Conservation (phyloP, 92 coral and sea anemone genomes). For the Porites rus region DNA sequence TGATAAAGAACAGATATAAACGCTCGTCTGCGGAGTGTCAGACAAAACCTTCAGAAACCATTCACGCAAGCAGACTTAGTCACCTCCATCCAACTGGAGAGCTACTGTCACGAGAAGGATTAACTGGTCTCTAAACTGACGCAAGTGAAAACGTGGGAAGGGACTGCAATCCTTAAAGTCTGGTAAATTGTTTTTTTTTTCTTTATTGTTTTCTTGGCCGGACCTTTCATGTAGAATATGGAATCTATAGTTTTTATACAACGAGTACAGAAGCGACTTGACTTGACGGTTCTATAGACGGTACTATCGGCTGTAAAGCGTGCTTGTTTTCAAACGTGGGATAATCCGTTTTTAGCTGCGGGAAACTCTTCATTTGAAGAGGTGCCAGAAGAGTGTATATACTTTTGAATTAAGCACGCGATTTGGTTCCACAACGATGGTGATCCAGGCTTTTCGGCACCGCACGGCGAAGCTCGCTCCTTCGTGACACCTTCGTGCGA, state of each 20-base stretch:
- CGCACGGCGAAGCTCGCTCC: not conserved
- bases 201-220: not conserved
- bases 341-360: conserved; percentile 32
- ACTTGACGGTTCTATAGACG: not conserved
- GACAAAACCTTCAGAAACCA: not conserved
- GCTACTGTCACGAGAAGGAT: conserved; percentile 1
- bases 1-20: conserved; percentile 47
- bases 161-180: not conserved
- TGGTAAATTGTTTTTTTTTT: not conserved
- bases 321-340: conserved; percentile 6
- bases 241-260: not conserved
- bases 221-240: not conserved
- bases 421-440: conserved; percentile 1
- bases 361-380: conserved; percentile 44
- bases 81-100: conserved; percentile 4
- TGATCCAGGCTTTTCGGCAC: not conserved
- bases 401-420: conserved; percentile 18
- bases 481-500: not conserved
- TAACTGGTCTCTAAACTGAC: not conserved
- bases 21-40: conserved; percentile 32
- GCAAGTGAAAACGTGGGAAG: not conserved
- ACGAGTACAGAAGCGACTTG: not conserved
- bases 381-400: conserved; percentile 8
- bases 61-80: conserved; percentile 22
- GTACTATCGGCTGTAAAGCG: not conserved